phyloP scores from a whole-genome alignment of 2,113 vertebrate species.

The Percina caprodes region DNA sequence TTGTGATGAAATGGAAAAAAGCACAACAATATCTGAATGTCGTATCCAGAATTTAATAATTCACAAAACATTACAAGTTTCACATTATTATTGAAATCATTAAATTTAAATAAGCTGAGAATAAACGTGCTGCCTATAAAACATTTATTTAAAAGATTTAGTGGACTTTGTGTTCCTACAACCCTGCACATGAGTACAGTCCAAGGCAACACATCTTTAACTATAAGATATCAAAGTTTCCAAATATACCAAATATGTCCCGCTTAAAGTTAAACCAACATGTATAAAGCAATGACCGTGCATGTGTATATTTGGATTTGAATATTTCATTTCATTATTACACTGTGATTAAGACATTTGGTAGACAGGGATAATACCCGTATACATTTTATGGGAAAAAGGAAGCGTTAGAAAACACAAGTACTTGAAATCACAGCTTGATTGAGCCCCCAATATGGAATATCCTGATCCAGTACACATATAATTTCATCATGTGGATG shows the following conservation, averaged over 20 bases:
- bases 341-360: neutral
- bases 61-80: neutral
- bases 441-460: neutral
- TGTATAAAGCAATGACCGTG: neutral
- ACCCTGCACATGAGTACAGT: neutral
- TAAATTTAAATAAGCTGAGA: neutral
- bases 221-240: neutral
- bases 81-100: slow-evolving; percentile 31
- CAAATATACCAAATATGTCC: neutral
- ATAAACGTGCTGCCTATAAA: neutral
- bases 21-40: neutral
- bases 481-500: neutral
- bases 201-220: neutral
- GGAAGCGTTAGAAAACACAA: neutral
- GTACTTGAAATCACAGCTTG: neutral
- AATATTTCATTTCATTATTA: neutral
- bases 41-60: neutral
- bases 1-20: neutral
- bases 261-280: neutral
- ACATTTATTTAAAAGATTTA: neutral
- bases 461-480: neutral
- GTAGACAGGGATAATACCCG: neutral
- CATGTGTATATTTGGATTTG: neutral
- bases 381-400: neutral
- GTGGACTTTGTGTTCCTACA: neutral